Evolutionary conservation across 2,888 invertebrate species (phyloP).

Genomic region (Escarpia spicata): DNA sequence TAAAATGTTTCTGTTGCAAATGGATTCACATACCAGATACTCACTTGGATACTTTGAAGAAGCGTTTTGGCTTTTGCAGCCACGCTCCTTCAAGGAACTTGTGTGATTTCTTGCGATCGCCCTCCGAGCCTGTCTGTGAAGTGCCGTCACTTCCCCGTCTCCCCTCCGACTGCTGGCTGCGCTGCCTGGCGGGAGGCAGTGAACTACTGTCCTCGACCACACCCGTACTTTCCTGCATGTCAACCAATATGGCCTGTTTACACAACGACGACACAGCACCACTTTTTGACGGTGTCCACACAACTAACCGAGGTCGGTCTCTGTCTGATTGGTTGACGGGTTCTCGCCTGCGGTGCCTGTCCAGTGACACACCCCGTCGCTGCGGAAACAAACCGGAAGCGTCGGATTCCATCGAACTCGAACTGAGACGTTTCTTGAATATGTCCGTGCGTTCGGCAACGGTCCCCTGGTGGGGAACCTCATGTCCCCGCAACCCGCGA

Average conservation of each 20-base stretch:
- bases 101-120: constrained; percentile 49
- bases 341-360: neutral
- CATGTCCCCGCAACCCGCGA: constrained; percentile 25
- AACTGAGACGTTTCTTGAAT: neutral
- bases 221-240: constrained; percentile 35
- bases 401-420: neutral
- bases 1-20: neutral
- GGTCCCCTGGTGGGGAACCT: neutral
- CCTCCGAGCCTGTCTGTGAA: constrained; percentile 34
- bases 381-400: neutral
- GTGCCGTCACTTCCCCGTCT: constrained; percentile 14
- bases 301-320: constrained; percentile 27
- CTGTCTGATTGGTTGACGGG: neutral
- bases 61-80: constrained; percentile 59
- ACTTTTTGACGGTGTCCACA: constrained; percentile 23
- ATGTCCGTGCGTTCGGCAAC: neutral
- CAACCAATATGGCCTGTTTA: constrained; percentile 60
- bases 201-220: neutral
- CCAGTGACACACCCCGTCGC: neutral
- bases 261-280: constrained; percentile 60
- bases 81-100: constrained; percentile 57
- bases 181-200: neutral
- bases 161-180: neutral
- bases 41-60: constrained; percentile 64
- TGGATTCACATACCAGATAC: constrained; percentile 45